Evolutionary conservation across 2,888 invertebrate species (phyloP), one percentile per base, ranked within the genome.

Genomic region (Zele albiditarsus): DNA sequence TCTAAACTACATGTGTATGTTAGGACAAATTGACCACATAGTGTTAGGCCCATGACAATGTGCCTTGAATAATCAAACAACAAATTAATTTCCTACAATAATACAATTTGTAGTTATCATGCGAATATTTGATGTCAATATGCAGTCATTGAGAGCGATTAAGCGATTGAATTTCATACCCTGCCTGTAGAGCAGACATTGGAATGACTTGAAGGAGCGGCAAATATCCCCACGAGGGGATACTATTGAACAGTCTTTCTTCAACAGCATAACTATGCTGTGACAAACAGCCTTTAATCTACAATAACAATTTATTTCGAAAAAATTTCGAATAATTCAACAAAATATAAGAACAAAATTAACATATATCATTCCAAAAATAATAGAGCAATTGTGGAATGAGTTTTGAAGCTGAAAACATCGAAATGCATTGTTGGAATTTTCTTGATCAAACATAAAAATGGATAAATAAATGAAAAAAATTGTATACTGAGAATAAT

Each of bases 41-140:
- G 94, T n/a, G 97, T 96, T 86, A 98, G 94, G 8, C 98, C 98
- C 94, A 98, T 96, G 87, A 97, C 96, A 80, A 97, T 94, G 89
- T 98, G 97, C 80, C 97, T 96, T 82, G 25, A 90, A 82, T 74
- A 71, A 66, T 81, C 80, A 77, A 81, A 82, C 75, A 79, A 82
- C 14, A 42, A 33, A 25, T 14, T 53, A n/a, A 60, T 60, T 14
- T 31, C 27, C 16, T 16, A 31, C n/a, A 16, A 62, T 28, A n/a
- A 20, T 53, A 8, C 6, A 23, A 20, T 53, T 53, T 53, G 3
- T 23, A 53, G 20, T 8, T 53, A 53, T n/a, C 8, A 8, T 1
- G 53, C 10, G 20, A 20, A 20, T 65, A 65, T 20, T 0, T 3
- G 4, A 60, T 46, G 46, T 4, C 28, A 1, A 46, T 62, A 16